A percentile compares a stretch with the other conserved stretches of the same genome.
Conservation (phyloP, 2,888 invertebrate genomes). For the Cosmia pyralina region DNA sequence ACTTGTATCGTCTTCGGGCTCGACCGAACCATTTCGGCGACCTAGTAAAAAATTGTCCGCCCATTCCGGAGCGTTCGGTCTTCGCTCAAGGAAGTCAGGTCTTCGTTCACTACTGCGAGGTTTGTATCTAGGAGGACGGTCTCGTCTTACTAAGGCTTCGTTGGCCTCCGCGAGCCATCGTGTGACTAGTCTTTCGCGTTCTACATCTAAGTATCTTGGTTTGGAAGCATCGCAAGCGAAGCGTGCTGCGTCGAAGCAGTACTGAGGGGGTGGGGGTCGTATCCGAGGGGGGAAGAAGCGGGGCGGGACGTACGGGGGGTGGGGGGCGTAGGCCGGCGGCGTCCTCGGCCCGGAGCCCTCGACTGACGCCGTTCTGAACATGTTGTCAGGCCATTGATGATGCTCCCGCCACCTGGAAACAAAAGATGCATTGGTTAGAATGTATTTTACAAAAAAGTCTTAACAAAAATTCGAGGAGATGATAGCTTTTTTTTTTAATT, state of each 20-base stretch:
- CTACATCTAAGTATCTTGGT: constrained; percentile 87
- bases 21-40: constrained; percentile 83
- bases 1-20: constrained; percentile 86
- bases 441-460: neutral
- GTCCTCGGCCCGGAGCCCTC: constrained; percentile 89
- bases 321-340: constrained; percentile 88
- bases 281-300: constrained; percentile 87
- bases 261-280: constrained; percentile 87
- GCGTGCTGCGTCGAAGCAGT: constrained; percentile 89
- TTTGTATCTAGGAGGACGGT: constrained; percentile 86
- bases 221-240: constrained; percentile 89
- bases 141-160: constrained; percentile 85
- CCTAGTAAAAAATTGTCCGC: constrained; percentile 86
- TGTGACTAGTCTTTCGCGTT: constrained; percentile 86
- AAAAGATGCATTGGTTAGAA: constrained; percentile 55
- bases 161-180: constrained; percentile 89
- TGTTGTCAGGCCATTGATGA: constrained; percentile 86
- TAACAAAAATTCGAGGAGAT: no score
- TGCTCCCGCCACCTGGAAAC: constrained; percentile 77
- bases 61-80: constrained; percentile 84
- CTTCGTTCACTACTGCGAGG: constrained; percentile 87
- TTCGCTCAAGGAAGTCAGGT: constrained; percentile 84
- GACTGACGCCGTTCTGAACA: constrained; percentile 89
- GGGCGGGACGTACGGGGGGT: constrained; percentile 85
- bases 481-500: no score